Percentiles rank a stretch among this genome's conserved stretches.
Evolutionary conservation across 1,140 invertebrate species (phyloP).

Genomic region (Drosophila prosaltans): DNA sequence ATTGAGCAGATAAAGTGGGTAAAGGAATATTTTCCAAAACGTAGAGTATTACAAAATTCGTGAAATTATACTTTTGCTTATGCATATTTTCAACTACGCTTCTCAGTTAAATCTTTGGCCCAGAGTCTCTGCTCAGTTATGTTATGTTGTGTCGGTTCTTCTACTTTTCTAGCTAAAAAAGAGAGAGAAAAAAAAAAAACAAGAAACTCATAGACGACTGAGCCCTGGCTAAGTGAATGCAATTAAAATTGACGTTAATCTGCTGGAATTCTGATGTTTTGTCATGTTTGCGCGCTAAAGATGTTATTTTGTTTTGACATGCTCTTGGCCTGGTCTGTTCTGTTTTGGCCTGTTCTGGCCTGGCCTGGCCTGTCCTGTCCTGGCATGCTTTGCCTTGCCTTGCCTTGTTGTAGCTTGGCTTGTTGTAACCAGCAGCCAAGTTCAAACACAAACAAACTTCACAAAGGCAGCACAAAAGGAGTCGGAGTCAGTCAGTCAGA

Average conservation of each 20-base stretch:
- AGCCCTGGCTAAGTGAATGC: constrained; percentile 73
- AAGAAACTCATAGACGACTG: constrained; percentile 52
- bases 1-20: too few species aligned
- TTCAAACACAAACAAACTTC: constrained; percentile 34
- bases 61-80: constrained; percentile 42
- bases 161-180: background rate
- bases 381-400: background rate
- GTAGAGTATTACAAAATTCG: background rate
- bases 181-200: background rate
- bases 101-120: constrained; percentile 39
- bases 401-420: background rate
- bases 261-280: constrained; percentile 81
- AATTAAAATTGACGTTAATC: constrained; percentile 82
- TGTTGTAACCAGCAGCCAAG: constrained; percentile 54
- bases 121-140: constrained; percentile 22
- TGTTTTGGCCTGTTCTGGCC: constrained; percentile 7
- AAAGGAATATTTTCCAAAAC: background rate
- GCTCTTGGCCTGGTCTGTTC: constrained; percentile 63
- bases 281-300: constrained; percentile 81
- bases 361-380: background rate
- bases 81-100: constrained; percentile 64
- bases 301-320: constrained; percentile 82
- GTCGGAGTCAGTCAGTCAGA: constrained; percentile 30
- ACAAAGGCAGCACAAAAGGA: constrained; percentile 4
- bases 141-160: constrained; percentile 6